These are phyloP conservation scores for Gephyroberyx darwinii DNA, from an alignment of 2,797 vertebrate species.

Conservation along the genomic window DNA sequence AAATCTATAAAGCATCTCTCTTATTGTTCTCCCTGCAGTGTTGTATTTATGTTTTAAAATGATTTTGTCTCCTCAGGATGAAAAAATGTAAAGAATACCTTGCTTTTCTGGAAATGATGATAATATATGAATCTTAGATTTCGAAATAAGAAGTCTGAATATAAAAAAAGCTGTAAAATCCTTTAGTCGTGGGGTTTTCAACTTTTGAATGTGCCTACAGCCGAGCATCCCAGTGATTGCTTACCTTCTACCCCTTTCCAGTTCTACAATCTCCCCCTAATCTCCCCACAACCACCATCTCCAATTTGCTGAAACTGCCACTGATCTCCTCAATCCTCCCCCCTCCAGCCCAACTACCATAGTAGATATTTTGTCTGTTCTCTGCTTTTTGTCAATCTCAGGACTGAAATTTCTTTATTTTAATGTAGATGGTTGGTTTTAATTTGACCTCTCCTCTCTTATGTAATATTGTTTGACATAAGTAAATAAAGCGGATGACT, in stretches of 20 bases:
- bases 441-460: conserved; percentile 78
- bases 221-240: conserved; percentile 78
- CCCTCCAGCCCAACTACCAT: conserved; percentile 62
- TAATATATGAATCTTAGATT: conserved; percentile 76
- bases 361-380: conserved; percentile 72
- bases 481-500: conserved; percentile 81
- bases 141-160: conserved; percentile 78
- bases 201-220: conserved; percentile 83
- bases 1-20: conserved; percentile 82
- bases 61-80: conserved; percentile 85
- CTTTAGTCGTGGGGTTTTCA: conserved; percentile 80
- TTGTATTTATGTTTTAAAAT: conserved; percentile 82
- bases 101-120: conserved; percentile 63
- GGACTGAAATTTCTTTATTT: conserved; percentile 82
- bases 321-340: conserved; percentile 34
- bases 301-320: conserved; percentile 79
- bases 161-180: conserved; percentile 80
- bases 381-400: conserved; percentile 82
- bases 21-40: conserved; percentile 83
- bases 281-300: conserved; percentile 72
- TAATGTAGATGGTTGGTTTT: conserved; percentile 78
- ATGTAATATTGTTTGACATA: conserved; percentile 81
- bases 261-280: conserved; percentile 72
- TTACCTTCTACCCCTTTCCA: conserved; percentile 64
- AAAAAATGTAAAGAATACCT: conserved; percentile 79